Evolutionary conservation across 2,113 vertebrate genomes (phyloP).

Genomic region (Ceyx margarethae): DNA sequence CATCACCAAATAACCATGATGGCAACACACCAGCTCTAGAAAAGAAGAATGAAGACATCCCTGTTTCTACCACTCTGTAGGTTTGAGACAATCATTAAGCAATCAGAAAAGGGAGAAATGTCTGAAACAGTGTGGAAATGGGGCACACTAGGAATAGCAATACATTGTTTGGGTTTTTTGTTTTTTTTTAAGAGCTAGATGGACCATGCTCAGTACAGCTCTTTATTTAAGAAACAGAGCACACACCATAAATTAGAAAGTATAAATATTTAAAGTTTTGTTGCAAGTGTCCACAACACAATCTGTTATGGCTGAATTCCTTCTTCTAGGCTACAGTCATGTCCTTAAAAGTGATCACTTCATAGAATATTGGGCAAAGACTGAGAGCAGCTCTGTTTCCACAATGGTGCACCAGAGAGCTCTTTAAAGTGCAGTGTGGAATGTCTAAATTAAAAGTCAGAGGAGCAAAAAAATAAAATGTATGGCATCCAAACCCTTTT

Average conservation of each 20-base stretch:
- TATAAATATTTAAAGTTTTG: conserved; percentile 38
- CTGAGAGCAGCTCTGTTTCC: not conserved
- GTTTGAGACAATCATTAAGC: not conserved
- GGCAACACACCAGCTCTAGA: not conserved
- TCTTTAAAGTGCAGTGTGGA: not conserved
- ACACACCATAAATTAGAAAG: conserved; percentile 18
- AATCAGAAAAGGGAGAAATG: not conserved
- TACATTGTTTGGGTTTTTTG: not conserved
- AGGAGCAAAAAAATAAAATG: not conserved
- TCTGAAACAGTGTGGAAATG: not conserved
- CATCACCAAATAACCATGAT: not conserved
- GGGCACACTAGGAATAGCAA: not conserved
- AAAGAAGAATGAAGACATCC: not conserved
- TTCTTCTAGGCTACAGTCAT: not conserved
- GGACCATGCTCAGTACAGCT: not conserved
- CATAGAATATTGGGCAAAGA: not conserved
- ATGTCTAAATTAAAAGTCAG: not conserved
- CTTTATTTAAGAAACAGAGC: conserved; percentile 27
- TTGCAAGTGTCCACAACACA: conserved; percentile 1
- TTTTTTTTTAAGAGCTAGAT: not conserved
- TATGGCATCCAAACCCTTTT: not conserved
- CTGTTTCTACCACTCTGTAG: not conserved
- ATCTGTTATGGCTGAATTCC: not conserved
- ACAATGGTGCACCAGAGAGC: not conserved
- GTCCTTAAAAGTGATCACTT: not conserved